Conservation (phyloP, 2,888 invertebrate genomes). For the Griposia aprilina region DNA sequence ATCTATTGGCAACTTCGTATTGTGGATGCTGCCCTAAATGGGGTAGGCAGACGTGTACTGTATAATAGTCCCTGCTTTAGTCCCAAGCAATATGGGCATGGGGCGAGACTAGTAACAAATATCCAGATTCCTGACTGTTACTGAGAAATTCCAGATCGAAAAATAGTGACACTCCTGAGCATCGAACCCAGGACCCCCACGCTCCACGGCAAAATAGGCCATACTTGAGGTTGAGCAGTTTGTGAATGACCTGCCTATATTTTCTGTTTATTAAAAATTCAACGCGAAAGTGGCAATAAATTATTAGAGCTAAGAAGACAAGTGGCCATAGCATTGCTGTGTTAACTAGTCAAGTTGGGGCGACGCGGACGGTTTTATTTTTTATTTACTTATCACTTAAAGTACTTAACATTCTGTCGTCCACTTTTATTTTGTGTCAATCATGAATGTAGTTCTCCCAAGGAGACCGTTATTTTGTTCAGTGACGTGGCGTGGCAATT, state of each 20-base stretch:
- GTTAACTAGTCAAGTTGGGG: constrained; percentile 5
- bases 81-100: background rate
- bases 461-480: background rate
- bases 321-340: background rate
- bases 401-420: constrained; percentile 12
- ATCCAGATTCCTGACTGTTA: background rate
- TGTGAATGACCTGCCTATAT: background rate
- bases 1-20: background rate
- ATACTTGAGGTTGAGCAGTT: background rate
- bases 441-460: background rate
- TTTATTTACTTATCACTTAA: constrained; percentile 22
- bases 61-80: background rate
- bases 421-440: constrained; percentile 15
- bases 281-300: constrained; percentile 3
- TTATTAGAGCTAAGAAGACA: background rate
- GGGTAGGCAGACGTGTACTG: background rate
- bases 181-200: background rate
- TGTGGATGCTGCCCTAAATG: background rate
- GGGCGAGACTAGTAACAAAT: no score
- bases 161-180: background rate
- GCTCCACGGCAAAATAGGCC: background rate
- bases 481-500: background rate
- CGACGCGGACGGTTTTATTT: constrained; percentile 2
- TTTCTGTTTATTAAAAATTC: background rate
- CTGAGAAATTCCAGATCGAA: background rate